A percentile compares a stretch with the other conserved stretches of the same genome.
phyloP scores from a whole-genome alignment of 2,797 vertebrate genomes.

The Melopsittacus undulatus region DNA sequence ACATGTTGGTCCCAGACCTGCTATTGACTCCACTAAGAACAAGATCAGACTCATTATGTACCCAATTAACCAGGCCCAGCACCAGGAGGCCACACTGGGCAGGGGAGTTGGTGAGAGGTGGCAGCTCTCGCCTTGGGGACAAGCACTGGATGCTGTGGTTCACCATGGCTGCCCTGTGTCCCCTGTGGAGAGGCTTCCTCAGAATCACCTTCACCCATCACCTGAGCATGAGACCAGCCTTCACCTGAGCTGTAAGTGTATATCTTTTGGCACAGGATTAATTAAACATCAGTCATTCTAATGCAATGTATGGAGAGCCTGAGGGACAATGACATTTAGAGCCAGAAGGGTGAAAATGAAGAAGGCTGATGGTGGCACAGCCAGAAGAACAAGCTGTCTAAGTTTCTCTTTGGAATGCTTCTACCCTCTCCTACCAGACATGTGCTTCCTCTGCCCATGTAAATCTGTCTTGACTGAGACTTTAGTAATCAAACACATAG shows the following conservation, averaged over 20 bases:
- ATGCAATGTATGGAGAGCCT: background rate
- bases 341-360: background rate
- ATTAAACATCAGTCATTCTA: accelerated
- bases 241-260: accelerated
- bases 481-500: background rate
- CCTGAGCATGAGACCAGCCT: background rate
- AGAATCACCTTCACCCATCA: background rate
- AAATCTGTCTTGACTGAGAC: background rate
- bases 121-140: accelerated
- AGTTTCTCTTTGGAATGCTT: background rate
- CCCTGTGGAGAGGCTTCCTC: background rate
- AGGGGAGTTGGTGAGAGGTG: background rate
- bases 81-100: accelerated
- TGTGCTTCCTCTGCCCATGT: background rate
- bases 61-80: slow-evolving; percentile 6
- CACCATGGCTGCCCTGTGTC: accelerated
- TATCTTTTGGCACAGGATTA: background rate
- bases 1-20: slow-evolving; percentile 32
- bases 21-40: background rate
- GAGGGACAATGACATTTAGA: accelerated
- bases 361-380: background rate
- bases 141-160: accelerated
- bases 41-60: slow-evolving; percentile 31
- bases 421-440: accelerated
- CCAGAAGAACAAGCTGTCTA: background rate